A percentile compares a stretch with the other conserved stretches of the same genome.
Evolutionary conservation across 2,797 vertebrate species (phyloP).

Genomic region (Poeciliopsis infans): DNA sequence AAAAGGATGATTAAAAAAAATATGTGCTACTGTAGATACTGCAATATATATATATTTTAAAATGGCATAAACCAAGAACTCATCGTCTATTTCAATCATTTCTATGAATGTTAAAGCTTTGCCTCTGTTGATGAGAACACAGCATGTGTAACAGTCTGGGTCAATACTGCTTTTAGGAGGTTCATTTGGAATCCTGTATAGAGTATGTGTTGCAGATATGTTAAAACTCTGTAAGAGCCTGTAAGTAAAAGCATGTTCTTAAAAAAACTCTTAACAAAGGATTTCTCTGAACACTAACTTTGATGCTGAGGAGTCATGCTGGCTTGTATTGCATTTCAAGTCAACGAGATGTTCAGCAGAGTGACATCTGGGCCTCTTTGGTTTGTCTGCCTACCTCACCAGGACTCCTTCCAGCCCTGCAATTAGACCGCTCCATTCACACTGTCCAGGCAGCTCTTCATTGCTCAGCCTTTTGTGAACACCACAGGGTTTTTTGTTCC

Average conservation of each 20-base stretch:
- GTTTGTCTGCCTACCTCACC: constrained; percentile 66
- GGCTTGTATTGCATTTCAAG: constrained; percentile 15
- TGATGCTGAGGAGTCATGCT: background rate
- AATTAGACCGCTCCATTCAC: constrained; percentile 71
- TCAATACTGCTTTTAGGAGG: background rate
- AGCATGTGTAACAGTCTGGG: background rate
- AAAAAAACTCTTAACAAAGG: background rate
- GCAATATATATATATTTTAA: too few species aligned
- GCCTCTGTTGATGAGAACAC: background rate
- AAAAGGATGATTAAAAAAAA: too few species aligned
- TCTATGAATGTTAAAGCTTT: background rate
- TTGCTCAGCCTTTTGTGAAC: constrained; percentile 60
- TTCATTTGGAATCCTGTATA: background rate
- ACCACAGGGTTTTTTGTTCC: constrained; percentile 64
- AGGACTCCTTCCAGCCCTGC: constrained; percentile 59
- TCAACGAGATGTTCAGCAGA: constrained; percentile 41
- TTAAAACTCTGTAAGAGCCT: background rate
- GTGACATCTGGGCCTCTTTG: constrained; percentile 72
- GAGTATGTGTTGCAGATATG: constrained; percentile 1
- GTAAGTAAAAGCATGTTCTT: background rate
- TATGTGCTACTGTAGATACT: too few species aligned
- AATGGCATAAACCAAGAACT: too few species aligned
- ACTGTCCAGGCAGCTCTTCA: constrained; percentile 44
- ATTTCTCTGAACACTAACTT: background rate
- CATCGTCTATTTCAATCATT: too few species aligned